These are phyloP conservation scores for Graptemys geographica DNA, from an alignment of 2,797 vertebrate genomes.

Conservation along the genomic window DNA sequence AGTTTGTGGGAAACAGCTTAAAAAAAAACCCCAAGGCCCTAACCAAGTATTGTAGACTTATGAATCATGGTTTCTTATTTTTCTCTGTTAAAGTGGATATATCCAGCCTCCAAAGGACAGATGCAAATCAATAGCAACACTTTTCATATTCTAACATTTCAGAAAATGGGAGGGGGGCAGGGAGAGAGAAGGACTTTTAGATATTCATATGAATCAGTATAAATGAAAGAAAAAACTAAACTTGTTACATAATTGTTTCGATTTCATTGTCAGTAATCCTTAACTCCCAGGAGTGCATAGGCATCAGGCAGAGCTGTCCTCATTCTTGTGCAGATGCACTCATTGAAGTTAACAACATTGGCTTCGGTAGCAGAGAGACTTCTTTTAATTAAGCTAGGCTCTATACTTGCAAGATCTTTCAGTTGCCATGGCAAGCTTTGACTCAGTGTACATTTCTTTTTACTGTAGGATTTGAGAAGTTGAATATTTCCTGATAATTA, in stretches of 20 bases:
- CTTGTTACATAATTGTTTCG: not conserved
- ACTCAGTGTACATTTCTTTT: not conserved
- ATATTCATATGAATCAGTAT: not conserved
- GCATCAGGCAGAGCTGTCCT: not conserved
- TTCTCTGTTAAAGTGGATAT: not conserved
- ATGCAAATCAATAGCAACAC: not conserved
- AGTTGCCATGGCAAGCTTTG: not conserved
- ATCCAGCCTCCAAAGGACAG: not conserved
- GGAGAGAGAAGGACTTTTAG: not conserved
- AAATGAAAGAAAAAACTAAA: not conserved
- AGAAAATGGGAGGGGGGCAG: not conserved
- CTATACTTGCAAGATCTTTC: slow-evolving; percentile 2
- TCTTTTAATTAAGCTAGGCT: not conserved
- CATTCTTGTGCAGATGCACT: not conserved
- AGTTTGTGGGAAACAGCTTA: not conserved
- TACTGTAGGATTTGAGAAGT: not conserved
- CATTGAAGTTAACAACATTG: not conserved
- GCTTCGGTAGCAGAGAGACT: not conserved
- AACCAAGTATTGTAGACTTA: not conserved
- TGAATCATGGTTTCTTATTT: not conserved
- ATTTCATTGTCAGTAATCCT: not conserved
- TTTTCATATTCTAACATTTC: not conserved
- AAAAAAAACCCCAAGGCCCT: not conserved
- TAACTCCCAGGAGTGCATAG: not conserved
- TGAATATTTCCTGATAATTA: not conserved